A percentile compares a stretch with the other conserved stretches of the same genome.
phyloP scores from a whole-genome alignment of 92 coral and sea anemone species.

The Palythoa caribaeorum region DNA sequence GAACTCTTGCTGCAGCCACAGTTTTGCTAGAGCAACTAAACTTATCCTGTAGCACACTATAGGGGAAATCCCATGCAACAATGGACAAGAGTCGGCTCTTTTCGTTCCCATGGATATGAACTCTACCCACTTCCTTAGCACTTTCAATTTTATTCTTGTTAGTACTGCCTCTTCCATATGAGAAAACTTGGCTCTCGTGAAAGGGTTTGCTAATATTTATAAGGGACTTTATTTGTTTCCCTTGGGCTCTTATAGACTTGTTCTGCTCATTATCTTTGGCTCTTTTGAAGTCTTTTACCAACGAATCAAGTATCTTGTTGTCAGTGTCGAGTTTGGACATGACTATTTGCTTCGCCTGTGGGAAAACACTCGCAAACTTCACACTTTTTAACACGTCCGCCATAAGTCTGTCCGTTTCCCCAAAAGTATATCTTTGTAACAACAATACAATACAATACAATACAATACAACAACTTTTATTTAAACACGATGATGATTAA shows the following conservation, averaged over 20 bases:
- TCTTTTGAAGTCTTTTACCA: conserved; percentile 19
- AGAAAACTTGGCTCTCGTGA: conserved; percentile 7
- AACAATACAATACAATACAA: too few relatives aligned
- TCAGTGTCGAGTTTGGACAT: conserved; percentile 20
- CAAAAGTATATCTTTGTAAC: conserved; percentile 14
- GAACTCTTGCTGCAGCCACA: conserved; percentile 62
- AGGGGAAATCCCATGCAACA: conserved; percentile 48
- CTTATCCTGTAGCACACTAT: not conserved
- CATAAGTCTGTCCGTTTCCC: conserved; percentile 26
- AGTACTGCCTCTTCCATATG: not conserved
- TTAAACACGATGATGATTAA: too few relatives aligned
- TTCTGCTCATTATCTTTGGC: conserved; percentile 20
- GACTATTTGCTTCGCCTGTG: conserved; percentile 7
- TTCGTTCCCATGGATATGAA: conserved; percentile 14
- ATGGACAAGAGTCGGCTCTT: conserved; percentile 31
- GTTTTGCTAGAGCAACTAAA: conserved; percentile 44
- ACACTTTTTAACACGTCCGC: conserved; percentile 9
- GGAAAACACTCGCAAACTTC: conserved; percentile 14
- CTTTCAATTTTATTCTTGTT: not conserved
- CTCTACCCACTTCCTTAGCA: conserved; percentile 12
- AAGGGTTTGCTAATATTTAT: conserved; percentile 7
- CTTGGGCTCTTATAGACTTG: conserved; percentile 17
- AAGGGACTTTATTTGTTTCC: conserved; percentile 14
- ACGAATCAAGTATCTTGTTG: conserved; percentile 5
- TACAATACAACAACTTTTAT: too few relatives aligned